A percentile compares a stretch with the other conserved stretches of the same genome.
phyloP scores from a whole-genome alignment of 2,797 vertebrate genomes.

The Acomys russatus region DNA sequence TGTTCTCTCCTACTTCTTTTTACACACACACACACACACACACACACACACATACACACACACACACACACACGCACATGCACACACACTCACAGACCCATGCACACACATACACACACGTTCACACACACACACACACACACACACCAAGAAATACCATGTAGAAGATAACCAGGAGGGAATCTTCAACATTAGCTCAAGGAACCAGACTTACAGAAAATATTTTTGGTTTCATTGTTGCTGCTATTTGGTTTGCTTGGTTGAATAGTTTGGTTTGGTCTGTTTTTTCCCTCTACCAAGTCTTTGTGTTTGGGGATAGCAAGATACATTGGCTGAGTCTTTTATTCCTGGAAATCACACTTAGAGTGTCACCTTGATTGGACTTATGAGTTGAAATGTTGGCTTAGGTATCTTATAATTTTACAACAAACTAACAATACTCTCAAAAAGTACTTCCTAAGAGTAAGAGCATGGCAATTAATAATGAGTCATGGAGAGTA shows the following conservation, averaged over 20 bases:
- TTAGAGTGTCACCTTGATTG: neutral
- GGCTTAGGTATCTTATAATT: neutral
- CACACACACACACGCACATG: neutral
- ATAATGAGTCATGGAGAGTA: neutral
- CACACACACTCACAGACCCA: neutral
- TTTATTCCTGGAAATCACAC: neutral
- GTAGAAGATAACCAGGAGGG: neutral
- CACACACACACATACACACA: neutral
- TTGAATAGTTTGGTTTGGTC: neutral
- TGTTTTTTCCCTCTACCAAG: neutral
- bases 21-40: neutral
- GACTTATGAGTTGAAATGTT: neutral
- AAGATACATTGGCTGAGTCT: neutral
- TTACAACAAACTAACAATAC: conserved; percentile 38
- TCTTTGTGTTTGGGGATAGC: neutral
- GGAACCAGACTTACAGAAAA: neutral
- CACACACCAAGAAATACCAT: neutral
- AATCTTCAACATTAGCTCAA: neutral
- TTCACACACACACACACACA: neutral
- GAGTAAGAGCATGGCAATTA: conserved; percentile 17
- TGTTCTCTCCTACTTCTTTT: neutral
- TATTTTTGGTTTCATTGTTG: neutral
- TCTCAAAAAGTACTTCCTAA: conserved; percentile 45
- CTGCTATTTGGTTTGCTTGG: neutral
- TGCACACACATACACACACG: neutral